phyloP scores from a whole-genome alignment of 2,113 vertebrate species.

The Chaetodon trifascialis region DNA sequence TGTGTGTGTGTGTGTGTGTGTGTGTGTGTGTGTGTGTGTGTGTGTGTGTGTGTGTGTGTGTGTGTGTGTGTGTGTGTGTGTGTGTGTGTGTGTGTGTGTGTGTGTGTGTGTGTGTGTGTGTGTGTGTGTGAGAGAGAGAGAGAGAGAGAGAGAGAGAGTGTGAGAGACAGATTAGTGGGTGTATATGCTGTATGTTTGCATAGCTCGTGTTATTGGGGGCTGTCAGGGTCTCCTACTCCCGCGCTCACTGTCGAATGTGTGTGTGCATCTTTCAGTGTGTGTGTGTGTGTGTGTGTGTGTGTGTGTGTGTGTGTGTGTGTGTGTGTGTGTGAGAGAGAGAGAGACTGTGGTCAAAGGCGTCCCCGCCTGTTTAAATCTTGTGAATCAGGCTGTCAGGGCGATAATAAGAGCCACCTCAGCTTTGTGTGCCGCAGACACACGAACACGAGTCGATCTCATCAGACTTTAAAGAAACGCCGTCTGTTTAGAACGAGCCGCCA shows the following conservation, averaged over 20 bases:
- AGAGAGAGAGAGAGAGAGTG: neutral
- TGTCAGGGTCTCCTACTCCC: conserved; percentile 12
- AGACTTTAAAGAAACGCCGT: neutral
- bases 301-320: conserved; percentile 14
- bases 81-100: no score
- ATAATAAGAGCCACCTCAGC: conserved; percentile 56
- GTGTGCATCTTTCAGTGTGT: conserved; percentile 9
- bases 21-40: no score
- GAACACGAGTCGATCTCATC: neutral
- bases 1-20: conserved; percentile 6
- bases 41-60: no score
- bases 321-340: conserved; percentile 1
- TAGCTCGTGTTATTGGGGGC: conserved; percentile 1
- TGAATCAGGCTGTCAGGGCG: conserved; percentile 54
- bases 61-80: no score
- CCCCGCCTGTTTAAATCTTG: conserved; percentile 55
- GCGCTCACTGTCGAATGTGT: conserved; percentile 7
- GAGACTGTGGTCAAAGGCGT: conserved; percentile 35
- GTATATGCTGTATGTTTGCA: conserved; percentile 22
- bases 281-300: conserved; percentile 10
- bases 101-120: no score
- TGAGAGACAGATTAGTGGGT: no score
- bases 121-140: no score
- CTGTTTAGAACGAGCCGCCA: no score
- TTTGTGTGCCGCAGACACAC: conserved; percentile 25